phyloP scores from a whole-genome alignment of 2,113 vertebrate genomes.

The Gallinago undulata region DNA sequence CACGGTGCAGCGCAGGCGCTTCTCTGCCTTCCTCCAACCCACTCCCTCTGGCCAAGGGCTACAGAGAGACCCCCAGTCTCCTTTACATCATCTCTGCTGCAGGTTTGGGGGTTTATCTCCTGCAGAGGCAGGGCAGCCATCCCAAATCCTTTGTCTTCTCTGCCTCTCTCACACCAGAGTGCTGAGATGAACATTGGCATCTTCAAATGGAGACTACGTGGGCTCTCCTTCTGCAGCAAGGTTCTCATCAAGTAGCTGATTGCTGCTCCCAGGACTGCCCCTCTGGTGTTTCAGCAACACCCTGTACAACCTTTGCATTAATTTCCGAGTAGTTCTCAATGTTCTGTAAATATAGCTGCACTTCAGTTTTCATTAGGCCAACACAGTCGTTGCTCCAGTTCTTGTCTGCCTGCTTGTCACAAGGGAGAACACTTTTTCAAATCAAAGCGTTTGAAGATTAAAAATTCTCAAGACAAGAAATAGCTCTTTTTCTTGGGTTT shows the following conservation, averaged over 20 bases:
- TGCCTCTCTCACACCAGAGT: neutral
- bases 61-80: neutral
- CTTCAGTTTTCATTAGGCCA: neutral
- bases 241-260: neutral
- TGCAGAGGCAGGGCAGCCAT: neutral
- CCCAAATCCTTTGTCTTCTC: accelerated
- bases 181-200: accelerated
- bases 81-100: neutral
- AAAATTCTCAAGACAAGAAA: neutral
- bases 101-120: neutral
- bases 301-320: neutral
- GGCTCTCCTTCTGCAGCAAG: neutral
- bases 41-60: neutral
- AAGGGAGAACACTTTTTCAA: neutral
- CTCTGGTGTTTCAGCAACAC: neutral
- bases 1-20: accelerated
- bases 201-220: neutral
- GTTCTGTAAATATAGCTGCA: neutral
- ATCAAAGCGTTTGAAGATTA: neutral
- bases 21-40: neutral
- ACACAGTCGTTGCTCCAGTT: neutral
- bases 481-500: neutral
- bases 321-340: neutral
- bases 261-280: neutral
- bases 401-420: neutral